These are phyloP conservation scores for Elegia similella DNA, from an alignment of 2,888 invertebrate genomes.

Conservation along the genomic window DNA sequence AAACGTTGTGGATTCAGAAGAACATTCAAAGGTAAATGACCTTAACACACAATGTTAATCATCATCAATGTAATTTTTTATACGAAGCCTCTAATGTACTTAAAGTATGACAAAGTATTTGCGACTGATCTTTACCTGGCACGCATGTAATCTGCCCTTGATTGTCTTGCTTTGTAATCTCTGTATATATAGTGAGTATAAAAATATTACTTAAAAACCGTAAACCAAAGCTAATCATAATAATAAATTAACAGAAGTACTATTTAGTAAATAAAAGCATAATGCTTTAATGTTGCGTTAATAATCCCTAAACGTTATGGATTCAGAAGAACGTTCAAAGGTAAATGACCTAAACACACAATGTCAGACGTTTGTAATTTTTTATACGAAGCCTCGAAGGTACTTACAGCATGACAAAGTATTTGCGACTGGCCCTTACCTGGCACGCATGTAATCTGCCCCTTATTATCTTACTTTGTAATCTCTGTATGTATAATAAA, in stretches of 20 bases:
- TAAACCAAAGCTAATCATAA: too few relatives aligned
- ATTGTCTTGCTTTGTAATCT: too few relatives aligned
- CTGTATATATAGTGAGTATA: too few relatives aligned
- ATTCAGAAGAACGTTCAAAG: not conserved
- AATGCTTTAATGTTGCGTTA: too few relatives aligned
- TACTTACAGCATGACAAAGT: not conserved
- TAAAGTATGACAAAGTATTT: not conserved
- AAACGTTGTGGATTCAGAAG: not conserved
- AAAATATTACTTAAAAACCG: too few relatives aligned
- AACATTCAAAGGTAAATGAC: not conserved
- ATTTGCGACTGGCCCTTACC: constrained; percentile 1
- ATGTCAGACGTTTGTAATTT: not conserved
- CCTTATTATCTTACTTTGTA: not conserved
- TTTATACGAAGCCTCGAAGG: constrained; percentile 1
- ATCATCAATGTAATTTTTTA: not conserved
- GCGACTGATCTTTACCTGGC: not conserved
- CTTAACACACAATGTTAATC: not conserved
- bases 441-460: not conserved
- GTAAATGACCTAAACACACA: not conserved
- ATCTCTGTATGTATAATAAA: too few relatives aligned
- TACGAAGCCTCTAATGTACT: not conserved
- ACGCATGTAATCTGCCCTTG: not conserved
- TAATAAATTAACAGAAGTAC: too few relatives aligned
- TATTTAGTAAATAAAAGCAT: too few relatives aligned
- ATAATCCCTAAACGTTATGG: not conserved